Evolutionary conservation across 2,888 invertebrate species (phyloP).

Genomic region (Mythimna lalbum): DNA sequence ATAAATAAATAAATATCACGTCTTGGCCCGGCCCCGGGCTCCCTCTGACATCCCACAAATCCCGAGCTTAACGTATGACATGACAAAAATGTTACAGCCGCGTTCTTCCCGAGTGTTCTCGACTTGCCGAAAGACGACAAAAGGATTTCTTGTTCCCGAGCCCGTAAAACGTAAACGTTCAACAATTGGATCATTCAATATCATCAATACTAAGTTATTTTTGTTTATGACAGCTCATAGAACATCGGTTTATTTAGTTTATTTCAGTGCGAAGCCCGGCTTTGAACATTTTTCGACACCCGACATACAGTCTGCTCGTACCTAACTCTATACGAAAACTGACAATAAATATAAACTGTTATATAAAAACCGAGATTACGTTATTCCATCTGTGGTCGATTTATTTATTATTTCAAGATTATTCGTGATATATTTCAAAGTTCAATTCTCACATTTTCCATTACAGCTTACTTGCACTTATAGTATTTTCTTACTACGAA

Average conservation of each 20-base stretch:
- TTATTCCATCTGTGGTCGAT: slow-evolving; percentile 42
- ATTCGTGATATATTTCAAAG: slow-evolving; percentile 34
- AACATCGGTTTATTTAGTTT: slow-evolving; percentile 66
- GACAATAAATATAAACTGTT: slow-evolving; percentile 66
- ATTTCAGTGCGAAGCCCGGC: slow-evolving; percentile 60
- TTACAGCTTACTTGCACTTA: slow-evolving; percentile 35
- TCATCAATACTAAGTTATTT: slow-evolving; percentile 58
- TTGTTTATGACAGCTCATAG: slow-evolving; percentile 62
- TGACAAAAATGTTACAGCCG: slow-evolving; percentile 60
- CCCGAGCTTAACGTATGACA: slow-evolving; percentile 54
- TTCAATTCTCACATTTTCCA: slow-evolving; percentile 25
- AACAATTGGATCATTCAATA: slow-evolving; percentile 53
- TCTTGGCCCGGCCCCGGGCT: slow-evolving; percentile 15
- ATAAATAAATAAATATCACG: slow-evolving; percentile 50
- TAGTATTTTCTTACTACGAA: not conserved
- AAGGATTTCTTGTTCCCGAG: slow-evolving; percentile 59
- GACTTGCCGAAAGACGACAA: slow-evolving; percentile 53
- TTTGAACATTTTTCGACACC: slow-evolving; percentile 71
- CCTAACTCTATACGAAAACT: slow-evolving; percentile 64
- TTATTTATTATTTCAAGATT: slow-evolving; percentile 50
- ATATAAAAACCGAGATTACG: slow-evolving; percentile 55
- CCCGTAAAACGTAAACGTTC: slow-evolving; percentile 47
- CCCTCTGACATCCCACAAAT: slow-evolving; percentile 51
- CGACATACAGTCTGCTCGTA: slow-evolving; percentile 61
- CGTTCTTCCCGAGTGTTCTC: slow-evolving; percentile 43